phyloP scores from a whole-genome alignment of 2,797 vertebrate genomes.

The Phylloscopus collybita region DNA sequence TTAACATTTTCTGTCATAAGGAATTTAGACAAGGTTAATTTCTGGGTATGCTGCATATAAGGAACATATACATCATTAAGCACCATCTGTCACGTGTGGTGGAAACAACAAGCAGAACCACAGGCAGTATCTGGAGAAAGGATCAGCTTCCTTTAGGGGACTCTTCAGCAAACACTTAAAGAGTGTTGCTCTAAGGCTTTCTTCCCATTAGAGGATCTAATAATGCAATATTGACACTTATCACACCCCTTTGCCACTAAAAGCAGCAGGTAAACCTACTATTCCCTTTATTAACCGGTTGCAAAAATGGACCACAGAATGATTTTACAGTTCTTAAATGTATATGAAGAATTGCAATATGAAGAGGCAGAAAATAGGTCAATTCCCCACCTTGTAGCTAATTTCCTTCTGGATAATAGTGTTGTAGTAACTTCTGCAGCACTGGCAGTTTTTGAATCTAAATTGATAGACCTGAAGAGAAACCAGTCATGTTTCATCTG shows the following conservation, averaged over 20 bases:
- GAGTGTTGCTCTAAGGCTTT: not conserved
- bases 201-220: not conserved
- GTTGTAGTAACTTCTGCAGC: not conserved
- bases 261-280: not conserved
- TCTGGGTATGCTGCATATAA: not conserved
- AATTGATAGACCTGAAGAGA: not conserved
- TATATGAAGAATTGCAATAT: not conserved
- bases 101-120: not conserved
- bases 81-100: fast-evolving
- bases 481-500: not conserved
- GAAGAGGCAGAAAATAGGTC: not conserved
- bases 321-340: not conserved
- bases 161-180: not conserved
- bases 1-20: not conserved
- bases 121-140: not conserved
- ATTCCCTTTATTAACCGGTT: not conserved
- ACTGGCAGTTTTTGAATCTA: not conserved
- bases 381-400: not conserved
- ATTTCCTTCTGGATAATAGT: not conserved
- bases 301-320: not conserved
- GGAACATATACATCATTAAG: not conserved
- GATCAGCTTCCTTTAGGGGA: not conserved
- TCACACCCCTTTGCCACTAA: not conserved
- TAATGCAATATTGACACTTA: not conserved
- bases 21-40: not conserved